Conservation (phyloP, 2,113 vertebrate genomes). For the Poecile atricapillus region DNA sequence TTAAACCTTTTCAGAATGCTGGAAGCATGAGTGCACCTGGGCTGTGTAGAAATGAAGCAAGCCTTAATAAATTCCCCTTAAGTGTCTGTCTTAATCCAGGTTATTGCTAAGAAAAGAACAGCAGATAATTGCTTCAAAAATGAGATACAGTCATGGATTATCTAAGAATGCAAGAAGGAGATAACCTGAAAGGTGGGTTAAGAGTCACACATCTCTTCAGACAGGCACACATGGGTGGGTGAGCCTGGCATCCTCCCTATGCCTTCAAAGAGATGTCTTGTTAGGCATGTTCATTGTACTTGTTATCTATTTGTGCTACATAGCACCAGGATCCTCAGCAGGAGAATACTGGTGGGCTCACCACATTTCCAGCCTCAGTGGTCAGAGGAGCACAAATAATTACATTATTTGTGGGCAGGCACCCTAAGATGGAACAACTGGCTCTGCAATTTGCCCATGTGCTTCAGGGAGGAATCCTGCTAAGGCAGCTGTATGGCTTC, state of each 20-base stretch:
- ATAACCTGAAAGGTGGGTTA: not conserved
- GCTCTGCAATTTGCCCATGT: not conserved
- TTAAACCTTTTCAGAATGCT: not conserved
- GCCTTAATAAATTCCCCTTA: not conserved
- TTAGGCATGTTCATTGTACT: not conserved
- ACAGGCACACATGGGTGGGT: not conserved
- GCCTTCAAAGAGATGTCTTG: not conserved
- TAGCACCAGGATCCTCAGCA: not conserved
- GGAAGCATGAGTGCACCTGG: not conserved
- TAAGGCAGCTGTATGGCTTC: not conserved
- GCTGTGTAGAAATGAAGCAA: not conserved
- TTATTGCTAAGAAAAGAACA: not conserved
- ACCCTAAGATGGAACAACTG: not conserved
- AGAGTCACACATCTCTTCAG: not conserved
- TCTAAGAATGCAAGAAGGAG: not conserved
- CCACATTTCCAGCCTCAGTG: not conserved
- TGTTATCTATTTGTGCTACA: not conserved
- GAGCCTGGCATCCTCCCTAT: not conserved
- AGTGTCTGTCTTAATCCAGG: not conserved
- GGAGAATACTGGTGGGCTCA: not conserved
- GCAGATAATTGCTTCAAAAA: not conserved
- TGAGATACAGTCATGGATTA: not conserved
- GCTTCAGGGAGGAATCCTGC: not conserved
- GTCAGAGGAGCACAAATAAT: not conserved
- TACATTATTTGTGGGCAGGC: not conserved